Evolutionary conservation across 35 echinoderm and acorn worm species (phyloP).

Genomic region (Eucidaris tribuloides): DNA sequence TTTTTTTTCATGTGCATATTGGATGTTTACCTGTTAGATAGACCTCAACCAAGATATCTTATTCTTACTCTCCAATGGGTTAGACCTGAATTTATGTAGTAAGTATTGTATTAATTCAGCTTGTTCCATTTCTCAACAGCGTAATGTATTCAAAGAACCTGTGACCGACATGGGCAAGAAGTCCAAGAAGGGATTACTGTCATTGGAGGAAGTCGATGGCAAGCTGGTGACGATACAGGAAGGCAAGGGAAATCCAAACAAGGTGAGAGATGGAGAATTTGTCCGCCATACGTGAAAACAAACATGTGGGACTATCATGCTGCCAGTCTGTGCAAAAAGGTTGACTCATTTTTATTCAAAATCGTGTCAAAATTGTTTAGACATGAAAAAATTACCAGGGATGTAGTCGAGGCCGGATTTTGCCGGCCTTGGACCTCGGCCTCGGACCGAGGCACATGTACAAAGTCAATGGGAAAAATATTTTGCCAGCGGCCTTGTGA

Average conservation of each 20-base stretch:
- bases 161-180: slow-evolving; percentile 89
- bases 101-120: too few relatives aligned
- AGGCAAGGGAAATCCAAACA: slow-evolving; percentile 72
- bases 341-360: not conserved
- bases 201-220: slow-evolving; percentile 64
- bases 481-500: too few relatives aligned
- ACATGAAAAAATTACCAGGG: not conserved
- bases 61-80: too few relatives aligned
- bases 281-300: not conserved
- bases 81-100: too few relatives aligned
- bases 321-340: not conserved
- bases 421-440: too few relatives aligned
- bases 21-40: too few relatives aligned
- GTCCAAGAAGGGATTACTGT: slow-evolving; percentile 88
- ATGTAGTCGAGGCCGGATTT: too few relatives aligned
- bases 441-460: too few relatives aligned
- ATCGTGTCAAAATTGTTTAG: too few relatives aligned
- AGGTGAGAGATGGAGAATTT: slow-evolving; percentile 42
- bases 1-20: too few relatives aligned
- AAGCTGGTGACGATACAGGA: slow-evolving; percentile 75
- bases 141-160: slow-evolving; percentile 89
- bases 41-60: too few relatives aligned
- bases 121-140: slow-evolving; percentile 63
- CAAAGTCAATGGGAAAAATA: too few relatives aligned
- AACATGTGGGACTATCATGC: not conserved